A percentile compares a stretch with the other conserved stretches of the same genome.
Conservation (phyloP, 2,797 vertebrate genomes). For the Otus scops region DNA sequence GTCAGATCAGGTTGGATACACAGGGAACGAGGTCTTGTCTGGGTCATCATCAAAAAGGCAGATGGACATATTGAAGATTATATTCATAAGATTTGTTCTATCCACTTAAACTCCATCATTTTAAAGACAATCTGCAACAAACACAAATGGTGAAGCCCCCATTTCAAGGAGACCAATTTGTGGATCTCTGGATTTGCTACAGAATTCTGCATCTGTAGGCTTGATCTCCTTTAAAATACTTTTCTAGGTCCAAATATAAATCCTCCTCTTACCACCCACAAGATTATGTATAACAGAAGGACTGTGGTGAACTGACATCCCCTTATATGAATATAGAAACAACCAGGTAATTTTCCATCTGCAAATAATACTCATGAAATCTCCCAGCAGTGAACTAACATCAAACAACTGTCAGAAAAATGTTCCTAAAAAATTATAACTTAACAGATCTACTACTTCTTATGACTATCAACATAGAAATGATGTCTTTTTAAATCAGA, state of each 20-base stretch:
- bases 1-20: not conserved
- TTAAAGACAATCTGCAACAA: not conserved
- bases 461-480: not conserved
- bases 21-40: not conserved
- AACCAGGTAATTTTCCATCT: not conserved
- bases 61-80: not conserved
- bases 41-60: not conserved
- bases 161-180: not conserved
- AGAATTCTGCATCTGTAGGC: not conserved
- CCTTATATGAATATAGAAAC: not conserved
- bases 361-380: not conserved
- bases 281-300: not conserved
- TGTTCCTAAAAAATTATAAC: not conserved
- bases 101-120: not conserved
- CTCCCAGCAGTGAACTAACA: not conserved
- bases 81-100: not conserved
- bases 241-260: not conserved
- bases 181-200: not conserved
- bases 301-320: not conserved
- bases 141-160: not conserved
- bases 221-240: not conserved
- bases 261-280: not conserved
- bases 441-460: not conserved
- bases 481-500: not conserved
- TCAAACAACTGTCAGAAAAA: not conserved